Percentiles rank a stretch among this genome's conserved stretches.
Conservation (phyloP, 2,113 vertebrate species). For the Varanus salvator region DNA sequence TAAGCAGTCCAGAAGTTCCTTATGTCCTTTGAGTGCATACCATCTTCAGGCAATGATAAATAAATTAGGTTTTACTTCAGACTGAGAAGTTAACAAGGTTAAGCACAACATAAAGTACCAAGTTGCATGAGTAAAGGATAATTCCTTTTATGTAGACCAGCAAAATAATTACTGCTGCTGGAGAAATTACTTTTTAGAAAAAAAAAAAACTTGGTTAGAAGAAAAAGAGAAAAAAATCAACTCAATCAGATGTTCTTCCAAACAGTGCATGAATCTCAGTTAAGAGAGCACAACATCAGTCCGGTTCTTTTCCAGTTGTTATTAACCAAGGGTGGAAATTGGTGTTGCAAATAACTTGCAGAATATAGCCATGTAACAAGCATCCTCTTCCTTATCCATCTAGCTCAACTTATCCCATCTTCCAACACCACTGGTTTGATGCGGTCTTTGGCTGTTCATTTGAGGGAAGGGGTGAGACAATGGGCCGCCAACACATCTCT, state of each 20-base stretch:
- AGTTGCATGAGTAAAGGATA: not conserved
- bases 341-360: not conserved
- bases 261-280: not conserved
- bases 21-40: not conserved
- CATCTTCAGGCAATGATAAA: constrained; percentile 22
- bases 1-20: not conserved
- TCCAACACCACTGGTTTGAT: not conserved
- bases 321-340: not conserved
- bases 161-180: not conserved
- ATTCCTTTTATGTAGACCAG: not conserved
- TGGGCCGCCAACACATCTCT: no score
- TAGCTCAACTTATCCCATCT: not conserved
- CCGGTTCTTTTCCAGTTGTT: not conserved
- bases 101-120: not conserved
- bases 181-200: not conserved
- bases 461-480: no score
- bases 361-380: no score
- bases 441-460: no score
- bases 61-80: constrained; percentile 24
- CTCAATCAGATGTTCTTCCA: no score
- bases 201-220: not conserved
- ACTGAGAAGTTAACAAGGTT: not conserved
- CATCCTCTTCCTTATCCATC: no score
- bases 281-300: not conserved
- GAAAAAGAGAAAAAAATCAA: not conserved